A percentile compares a stretch with the other conserved stretches of the same genome.
Evolutionary conservation across 2,888 invertebrate genomes (phyloP).

Genomic region (Dicycla oo): DNA sequence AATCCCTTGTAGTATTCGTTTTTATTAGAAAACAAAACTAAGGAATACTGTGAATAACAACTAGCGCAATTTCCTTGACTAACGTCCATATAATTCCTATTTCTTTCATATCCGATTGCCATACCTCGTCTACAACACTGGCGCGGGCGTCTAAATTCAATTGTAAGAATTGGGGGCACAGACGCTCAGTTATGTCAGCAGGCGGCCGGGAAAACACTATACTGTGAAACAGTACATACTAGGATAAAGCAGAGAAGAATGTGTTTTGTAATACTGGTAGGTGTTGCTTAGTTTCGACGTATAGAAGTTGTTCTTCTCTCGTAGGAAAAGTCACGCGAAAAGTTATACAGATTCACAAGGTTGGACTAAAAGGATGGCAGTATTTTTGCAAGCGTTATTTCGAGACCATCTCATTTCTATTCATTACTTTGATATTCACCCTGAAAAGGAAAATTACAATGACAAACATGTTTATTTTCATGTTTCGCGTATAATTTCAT

Average conservation of each 20-base stretch:
- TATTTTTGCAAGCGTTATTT: background rate
- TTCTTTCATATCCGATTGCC: background rate
- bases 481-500: conserved; percentile 8
- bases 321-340: background rate
- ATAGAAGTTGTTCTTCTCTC: background rate
- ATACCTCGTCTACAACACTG: background rate
- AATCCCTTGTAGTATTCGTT: background rate
- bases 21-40: background rate
- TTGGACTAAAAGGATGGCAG: background rate
- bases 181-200: conserved; percentile 9
- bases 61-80: background rate
- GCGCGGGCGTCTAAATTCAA: conserved; percentile 34
- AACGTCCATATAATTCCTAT: background rate
- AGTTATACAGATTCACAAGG: background rate
- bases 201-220: conserved; percentile 4
- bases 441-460: conserved; percentile 8
- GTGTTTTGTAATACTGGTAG: background rate
- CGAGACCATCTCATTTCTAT: conserved; percentile 1
- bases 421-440: conserved; percentile 28
- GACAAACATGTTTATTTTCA: conserved; percentile 5
- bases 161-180: conserved; percentile 42
- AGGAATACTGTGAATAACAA: too few species aligned
- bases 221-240: background rate
- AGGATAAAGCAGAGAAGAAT: background rate
- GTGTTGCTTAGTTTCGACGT: background rate